Conservation (phyloP, 2,113 vertebrate genomes). For the Ptilorrhoa leucosticta region DNA sequence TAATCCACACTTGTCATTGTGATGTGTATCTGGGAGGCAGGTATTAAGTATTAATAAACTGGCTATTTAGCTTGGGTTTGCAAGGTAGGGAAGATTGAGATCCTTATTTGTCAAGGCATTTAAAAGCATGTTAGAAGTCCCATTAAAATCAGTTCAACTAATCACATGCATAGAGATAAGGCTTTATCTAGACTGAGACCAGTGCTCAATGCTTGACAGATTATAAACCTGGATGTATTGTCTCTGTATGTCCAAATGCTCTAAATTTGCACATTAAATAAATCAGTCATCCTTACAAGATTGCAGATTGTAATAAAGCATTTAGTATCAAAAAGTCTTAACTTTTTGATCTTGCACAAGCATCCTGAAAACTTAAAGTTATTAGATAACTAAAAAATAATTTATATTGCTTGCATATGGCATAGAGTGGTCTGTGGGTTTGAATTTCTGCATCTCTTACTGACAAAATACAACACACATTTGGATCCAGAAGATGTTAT, state of each 20-base stretch:
- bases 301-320: neutral
- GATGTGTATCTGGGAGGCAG: neutral
- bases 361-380: slow-evolving; percentile 40
- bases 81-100: neutral
- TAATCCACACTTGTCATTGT: slow-evolving; percentile 8
- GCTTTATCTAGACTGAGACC: neutral
- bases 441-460: neutral
- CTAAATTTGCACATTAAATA: slow-evolving; percentile 3
- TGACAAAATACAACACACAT: neutral
- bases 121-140: neutral
- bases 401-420: slow-evolving; percentile 10
- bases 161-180: neutral
- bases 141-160: neutral
- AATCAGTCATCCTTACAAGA: slow-evolving; percentile 15
- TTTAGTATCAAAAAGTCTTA: slow-evolving; percentile 11
- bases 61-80: slow-evolving; percentile 16
- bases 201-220: neutral
- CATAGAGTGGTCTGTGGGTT: neutral
- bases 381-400: slow-evolving; percentile 29
- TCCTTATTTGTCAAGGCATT: slow-evolving; percentile 12
- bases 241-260: neutral
- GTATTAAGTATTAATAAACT: slow-evolving; percentile 46
- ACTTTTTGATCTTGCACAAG: neutral
- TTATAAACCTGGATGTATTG: neutral
- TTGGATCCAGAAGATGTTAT: neutral